Evolutionary conservation across 2,797 vertebrate genomes (phyloP).

Genomic region (Artibeus jamaicensis): DNA sequence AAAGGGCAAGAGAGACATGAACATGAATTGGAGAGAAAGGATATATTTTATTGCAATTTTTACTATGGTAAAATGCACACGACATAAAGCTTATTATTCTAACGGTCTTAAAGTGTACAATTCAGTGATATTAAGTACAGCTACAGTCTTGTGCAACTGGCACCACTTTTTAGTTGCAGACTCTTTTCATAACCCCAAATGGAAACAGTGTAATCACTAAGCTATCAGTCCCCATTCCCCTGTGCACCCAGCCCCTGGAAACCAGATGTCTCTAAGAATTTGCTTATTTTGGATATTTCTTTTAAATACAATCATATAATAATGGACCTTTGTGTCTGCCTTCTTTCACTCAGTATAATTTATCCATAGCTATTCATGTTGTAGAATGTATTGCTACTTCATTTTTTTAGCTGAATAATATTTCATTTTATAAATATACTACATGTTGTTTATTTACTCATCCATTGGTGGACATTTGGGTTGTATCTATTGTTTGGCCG

Average conservation of each 20-base stretch:
- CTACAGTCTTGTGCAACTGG: neutral
- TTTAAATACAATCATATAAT: neutral
- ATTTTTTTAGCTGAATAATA: neutral
- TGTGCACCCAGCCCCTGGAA: neutral
- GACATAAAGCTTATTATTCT: neutral
- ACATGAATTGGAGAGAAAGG: neutral
- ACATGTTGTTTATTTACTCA: neutral
- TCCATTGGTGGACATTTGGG: neutral
- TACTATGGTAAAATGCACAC: neutral
- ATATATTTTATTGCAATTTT: neutral
- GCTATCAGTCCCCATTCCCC: neutral
- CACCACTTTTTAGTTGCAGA: neutral
- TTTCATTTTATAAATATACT: neutral
- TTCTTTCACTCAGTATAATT: neutral
- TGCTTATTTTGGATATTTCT: neutral
- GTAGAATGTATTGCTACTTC: neutral
- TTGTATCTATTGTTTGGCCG: neutral
- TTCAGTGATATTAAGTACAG: neutral
- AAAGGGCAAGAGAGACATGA: neutral
- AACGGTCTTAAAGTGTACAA: neutral
- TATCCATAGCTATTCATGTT: neutral
- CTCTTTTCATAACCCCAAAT: neutral
- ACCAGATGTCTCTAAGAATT: neutral
- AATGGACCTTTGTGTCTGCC: neutral
- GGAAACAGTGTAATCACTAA: neutral